These are phyloP conservation scores for Redunca redunca DNA, from an alignment of 2,113 vertebrate species.

Conservation along the genomic window DNA sequence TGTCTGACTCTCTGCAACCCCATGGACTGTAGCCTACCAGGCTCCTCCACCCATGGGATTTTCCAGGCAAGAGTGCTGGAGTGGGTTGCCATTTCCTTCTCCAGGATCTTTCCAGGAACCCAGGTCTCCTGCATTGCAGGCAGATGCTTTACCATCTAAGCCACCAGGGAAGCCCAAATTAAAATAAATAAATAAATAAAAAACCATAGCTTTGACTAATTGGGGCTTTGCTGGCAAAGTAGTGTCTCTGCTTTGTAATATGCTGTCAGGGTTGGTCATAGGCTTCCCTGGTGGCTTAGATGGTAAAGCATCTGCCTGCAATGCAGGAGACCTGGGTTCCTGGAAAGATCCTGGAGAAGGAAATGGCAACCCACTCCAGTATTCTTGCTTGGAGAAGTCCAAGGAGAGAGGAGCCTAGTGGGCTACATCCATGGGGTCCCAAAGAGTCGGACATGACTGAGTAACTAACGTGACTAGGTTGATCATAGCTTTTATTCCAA, in stretches of 20 bases:
- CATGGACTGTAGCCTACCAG: no score
- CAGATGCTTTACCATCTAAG: no score
- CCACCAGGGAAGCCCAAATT: no score
- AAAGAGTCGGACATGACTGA: not conserved
- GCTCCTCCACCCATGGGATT: no score
- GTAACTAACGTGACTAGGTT: not conserved
- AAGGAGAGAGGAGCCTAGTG: not conserved
- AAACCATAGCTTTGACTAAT: not conserved
- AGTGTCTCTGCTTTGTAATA: not conserved
- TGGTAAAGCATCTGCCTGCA: not conserved
- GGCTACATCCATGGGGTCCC: not conserved
- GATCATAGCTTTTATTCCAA: not conserved
- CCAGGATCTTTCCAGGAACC: no score
- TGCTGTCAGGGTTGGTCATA: not conserved
- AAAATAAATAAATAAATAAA: no score
- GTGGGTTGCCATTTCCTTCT: no score
- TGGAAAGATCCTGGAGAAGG: not conserved
- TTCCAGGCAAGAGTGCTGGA: no score
- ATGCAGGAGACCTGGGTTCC: not conserved
- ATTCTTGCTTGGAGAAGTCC: not conserved
- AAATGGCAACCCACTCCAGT: not conserved
- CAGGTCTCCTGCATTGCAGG: no score
- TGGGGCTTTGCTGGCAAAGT: not conserved
- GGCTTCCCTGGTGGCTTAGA: not conserved
- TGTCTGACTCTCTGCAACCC: no score